phyloP scores from a whole-genome alignment of 2,113 vertebrate genomes.

The Brachyhypopomus occidentalis region DNA sequence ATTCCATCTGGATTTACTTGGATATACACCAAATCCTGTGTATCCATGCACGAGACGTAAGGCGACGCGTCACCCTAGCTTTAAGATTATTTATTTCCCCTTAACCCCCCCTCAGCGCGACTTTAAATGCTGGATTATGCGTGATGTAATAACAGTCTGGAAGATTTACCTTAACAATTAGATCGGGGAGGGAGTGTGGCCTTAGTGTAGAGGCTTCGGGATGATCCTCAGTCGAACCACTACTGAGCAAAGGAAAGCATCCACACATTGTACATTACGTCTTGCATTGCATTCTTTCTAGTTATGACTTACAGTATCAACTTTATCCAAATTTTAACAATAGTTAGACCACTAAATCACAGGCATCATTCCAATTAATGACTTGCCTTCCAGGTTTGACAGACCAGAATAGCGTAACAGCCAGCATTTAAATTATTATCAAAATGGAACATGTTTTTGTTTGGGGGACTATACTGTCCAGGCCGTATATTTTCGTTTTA shows the following conservation, averaged over 20 bases:
- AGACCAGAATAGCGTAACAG: no score
- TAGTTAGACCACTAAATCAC: neutral
- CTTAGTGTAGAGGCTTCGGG: neutral
- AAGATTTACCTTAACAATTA: slow-evolving; percentile 22
- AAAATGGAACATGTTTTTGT: neutral
- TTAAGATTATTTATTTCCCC: slow-evolving; percentile 6
- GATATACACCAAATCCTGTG: slow-evolving; percentile 21
- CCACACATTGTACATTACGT: neutral
- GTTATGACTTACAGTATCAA: neutral
- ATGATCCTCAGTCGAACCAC: neutral
- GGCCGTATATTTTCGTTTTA: neutral
- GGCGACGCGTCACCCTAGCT: neutral
- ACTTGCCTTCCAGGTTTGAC: no score
- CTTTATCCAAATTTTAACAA: neutral
- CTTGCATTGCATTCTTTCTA: neutral
- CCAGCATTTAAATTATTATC: neutral
- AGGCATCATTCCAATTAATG: no score
- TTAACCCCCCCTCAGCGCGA: neutral
- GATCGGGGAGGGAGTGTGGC: neutral
- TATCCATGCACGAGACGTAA: slow-evolving; percentile 5
- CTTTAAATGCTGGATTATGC: slow-evolving; percentile 18
- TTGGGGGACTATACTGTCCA: neutral
- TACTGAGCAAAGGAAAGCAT: neutral
- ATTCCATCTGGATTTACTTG: slow-evolving; percentile 17
- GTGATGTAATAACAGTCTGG: slow-evolving; percentile 16